Base-by-base conservation (phyloP, 23 tunicate species). In the Pegea sp. region DNA sequence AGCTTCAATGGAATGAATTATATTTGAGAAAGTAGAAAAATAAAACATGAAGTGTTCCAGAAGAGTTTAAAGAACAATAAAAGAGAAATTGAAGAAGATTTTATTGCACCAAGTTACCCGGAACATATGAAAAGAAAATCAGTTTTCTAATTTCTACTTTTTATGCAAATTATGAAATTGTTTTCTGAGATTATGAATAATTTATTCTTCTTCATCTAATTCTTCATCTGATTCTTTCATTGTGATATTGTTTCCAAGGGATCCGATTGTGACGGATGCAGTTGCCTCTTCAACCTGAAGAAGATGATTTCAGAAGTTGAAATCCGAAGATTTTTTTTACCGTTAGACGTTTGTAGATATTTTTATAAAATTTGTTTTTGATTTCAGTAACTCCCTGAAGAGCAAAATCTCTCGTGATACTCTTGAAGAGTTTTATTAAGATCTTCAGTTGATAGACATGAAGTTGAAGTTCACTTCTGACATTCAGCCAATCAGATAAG, bases 221-320 rank as follows among this genome's bases (percentile, higher is more conserved):
- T 70, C 77, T 3, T 50, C 70, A 42, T 90, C 98, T 13, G 70
- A 58, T 21, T 90, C 98, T 44, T 62, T 66, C 91, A 90, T 77
- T 19, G 98, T 70, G 64, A 90, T 63, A 53, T 63, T 54, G 49
- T 61, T 56, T 34, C 98, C 98, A 22, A 90, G 66, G 13, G 81
- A 55, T 4, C 98, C 98, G 1, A 64, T 61, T 11, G 97, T 88
- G 16, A 90, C 98, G 0, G 91, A 72, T 6, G 90, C 90, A 0
- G 98, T 90, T 1, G 98, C 91, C 50, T 90, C 98, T 56, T 90
- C 98, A 31, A 90, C 98, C 91, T 90, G 43, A 8, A 44, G 19
- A 19, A 22, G 56, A 51, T 51, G 16, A 38, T 22, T 51, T 22
- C 21, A 51, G 16, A 7, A 51, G 21, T 51, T 19, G 8, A 22